Percentiles rank a stretch among this genome's conserved stretches.
phyloP scores from a whole-genome alignment of 2,888 invertebrate genomes.

The Chydorus sphaericus region DNA sequence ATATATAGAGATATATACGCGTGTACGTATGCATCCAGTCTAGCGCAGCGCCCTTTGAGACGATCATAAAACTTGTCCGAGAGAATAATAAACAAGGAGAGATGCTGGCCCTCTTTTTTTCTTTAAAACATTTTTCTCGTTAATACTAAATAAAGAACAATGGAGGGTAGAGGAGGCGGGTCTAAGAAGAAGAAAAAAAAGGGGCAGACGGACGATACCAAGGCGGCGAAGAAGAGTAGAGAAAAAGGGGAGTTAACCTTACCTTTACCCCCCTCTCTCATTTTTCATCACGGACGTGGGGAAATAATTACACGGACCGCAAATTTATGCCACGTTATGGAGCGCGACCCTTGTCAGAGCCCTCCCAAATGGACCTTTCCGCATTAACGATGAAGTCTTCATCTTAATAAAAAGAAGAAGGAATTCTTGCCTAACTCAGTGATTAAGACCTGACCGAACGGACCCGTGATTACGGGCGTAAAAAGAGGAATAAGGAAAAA shows the following conservation, averaged over 20 bases:
- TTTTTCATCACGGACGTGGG: background rate
- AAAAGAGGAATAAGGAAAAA: background rate
- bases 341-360: background rate
- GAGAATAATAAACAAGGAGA: background rate
- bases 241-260: background rate
- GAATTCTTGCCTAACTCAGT: too few relatives aligned
- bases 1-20: background rate
- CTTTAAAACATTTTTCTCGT: background rate
- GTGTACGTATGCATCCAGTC: background rate
- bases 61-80: background rate
- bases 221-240: background rate
- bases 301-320: background rate
- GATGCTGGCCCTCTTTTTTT: background rate
- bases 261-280: background rate
- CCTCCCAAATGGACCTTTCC: background rate
- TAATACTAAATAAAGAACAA: slow-evolving; percentile 8
- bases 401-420: too few relatives aligned
- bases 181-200: background rate
- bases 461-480: background rate
- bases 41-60: too few relatives aligned
- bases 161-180: background rate
- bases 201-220: background rate
- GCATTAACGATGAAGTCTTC: slow-evolving; percentile 10
- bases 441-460: too few relatives aligned
- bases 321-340: slow-evolving; percentile 11